Percentiles rank a stretch among this genome's conserved stretches.
Conservation (phyloP, 2,888 invertebrate genomes). For the Parnassius orleans region DNA sequence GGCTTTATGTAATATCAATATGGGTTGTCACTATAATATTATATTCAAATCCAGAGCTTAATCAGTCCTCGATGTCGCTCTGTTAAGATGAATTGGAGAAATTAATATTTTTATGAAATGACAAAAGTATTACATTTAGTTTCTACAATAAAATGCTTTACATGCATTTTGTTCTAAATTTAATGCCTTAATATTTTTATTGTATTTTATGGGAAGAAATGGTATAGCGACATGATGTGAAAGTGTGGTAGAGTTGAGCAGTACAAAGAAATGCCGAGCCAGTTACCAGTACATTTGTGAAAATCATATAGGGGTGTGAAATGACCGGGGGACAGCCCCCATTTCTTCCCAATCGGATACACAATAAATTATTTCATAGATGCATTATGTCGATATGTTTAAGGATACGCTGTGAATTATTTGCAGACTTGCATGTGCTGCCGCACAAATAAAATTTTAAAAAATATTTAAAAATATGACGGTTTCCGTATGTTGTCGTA, state of each 20-base stretch:
- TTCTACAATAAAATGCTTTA: constrained; percentile 51
- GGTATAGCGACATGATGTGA: constrained; percentile 35
- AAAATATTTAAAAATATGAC: constrained; percentile 51
- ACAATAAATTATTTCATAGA: constrained; percentile 47
- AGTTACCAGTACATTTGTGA: constrained; percentile 63
- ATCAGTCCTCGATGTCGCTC: constrained; percentile 60
- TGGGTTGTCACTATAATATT: constrained; percentile 63
- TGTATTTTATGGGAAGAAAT: constrained; percentile 59
- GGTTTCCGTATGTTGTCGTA: constrained; percentile 54
- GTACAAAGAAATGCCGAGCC: constrained; percentile 72
- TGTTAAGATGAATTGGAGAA: constrained; percentile 58
- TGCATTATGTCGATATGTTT: constrained; percentile 65
- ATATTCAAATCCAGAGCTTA: constrained; percentile 55
- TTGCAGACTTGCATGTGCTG: constrained; percentile 74
- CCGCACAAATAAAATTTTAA: constrained; percentile 70
- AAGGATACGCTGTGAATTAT: constrained; percentile 70
- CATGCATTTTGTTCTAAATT: constrained; percentile 58
- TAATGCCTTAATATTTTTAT: constrained; percentile 44
- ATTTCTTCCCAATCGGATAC: constrained; percentile 57
- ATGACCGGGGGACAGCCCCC: constrained; percentile 39
- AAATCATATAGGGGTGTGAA: constrained; percentile 36
- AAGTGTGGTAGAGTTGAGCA: constrained; percentile 48
- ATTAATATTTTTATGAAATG: constrained; percentile 75
- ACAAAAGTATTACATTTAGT: constrained; percentile 74
- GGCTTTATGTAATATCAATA: constrained; percentile 62